phyloP scores from a whole-genome alignment of 2,888 invertebrate species.

The Drosophila koepferae region DNA sequence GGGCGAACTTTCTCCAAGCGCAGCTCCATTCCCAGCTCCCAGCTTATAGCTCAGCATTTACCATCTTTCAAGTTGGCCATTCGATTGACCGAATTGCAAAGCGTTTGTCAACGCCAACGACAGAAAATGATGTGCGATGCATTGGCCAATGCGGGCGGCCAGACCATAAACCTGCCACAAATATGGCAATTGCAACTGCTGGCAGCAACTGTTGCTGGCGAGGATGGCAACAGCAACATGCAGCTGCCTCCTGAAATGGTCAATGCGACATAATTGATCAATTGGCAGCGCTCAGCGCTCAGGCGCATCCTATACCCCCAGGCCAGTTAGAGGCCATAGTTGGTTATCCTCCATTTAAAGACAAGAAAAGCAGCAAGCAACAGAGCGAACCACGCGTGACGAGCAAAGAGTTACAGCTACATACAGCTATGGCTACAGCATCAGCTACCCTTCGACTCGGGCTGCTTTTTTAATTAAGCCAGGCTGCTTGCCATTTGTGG shows the following conservation, averaged over 20 bases:
- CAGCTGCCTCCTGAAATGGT: slow-evolving; percentile 47
- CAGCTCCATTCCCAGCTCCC: slow-evolving; percentile 28
- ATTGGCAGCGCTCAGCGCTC: slow-evolving; percentile 50
- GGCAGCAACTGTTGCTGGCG: slow-evolving; percentile 21
- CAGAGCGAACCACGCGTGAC: slow-evolving; percentile 16
- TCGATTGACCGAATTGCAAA: slow-evolving; percentile 75
- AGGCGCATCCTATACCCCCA: slow-evolving; percentile 46
- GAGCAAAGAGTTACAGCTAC: slow-evolving; percentile 15
- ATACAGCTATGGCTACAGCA: slow-evolving; percentile 7
- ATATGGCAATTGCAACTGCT: slow-evolving; percentile 55
- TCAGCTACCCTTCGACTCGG: slow-evolving; percentile 39
- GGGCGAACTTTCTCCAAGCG: slow-evolving; percentile 64
- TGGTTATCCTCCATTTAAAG: slow-evolving; percentile 45
- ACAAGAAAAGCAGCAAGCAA: slow-evolving; percentile 23
- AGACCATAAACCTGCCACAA: slow-evolving; percentile 40
- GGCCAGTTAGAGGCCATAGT: slow-evolving; percentile 50
- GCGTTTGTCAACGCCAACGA: slow-evolving; percentile 52
- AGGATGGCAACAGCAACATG: slow-evolving; percentile 29
- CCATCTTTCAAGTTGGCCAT: slow-evolving; percentile 38
- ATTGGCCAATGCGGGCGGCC: slow-evolving; percentile 67
- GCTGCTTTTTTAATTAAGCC: slow-evolving; percentile 69
- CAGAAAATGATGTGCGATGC: slow-evolving; percentile 60
- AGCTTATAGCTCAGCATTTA: not conserved
- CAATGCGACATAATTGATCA: slow-evolving; percentile 68
- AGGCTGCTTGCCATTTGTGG: slow-evolving; percentile 45